A percentile compares a stretch with the other conserved stretches of the same genome.
Evolutionary conservation across 2,797 vertebrate species (phyloP).

Genomic region (Lophius americanus): DNA sequence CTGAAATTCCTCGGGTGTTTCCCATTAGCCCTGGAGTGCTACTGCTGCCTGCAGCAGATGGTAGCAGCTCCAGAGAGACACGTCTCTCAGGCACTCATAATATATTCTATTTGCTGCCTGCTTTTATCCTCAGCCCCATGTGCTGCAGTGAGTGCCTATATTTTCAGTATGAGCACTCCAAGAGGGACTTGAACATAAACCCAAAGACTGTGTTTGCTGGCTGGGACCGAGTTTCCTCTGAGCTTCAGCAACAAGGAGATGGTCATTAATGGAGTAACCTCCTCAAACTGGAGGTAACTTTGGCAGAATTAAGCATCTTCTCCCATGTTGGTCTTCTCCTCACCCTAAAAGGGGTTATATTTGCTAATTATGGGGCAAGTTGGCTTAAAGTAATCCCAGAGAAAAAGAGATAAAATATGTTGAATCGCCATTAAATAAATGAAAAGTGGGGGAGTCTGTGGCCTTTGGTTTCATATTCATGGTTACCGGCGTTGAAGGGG

Average conservation of each 20-base stretch:
- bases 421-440: constrained; percentile 8
- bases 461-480: neutral
- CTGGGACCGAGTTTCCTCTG: constrained; percentile 7
- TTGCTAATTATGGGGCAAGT: constrained; percentile 12
- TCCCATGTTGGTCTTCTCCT: constrained; percentile 10
- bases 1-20: constrained; percentile 45
- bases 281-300: constrained; percentile 22
- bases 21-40: constrained; percentile 44
- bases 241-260: constrained; percentile 3
- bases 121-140: constrained; percentile 63
- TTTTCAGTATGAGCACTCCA: constrained; percentile 36
- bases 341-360: constrained; percentile 12
- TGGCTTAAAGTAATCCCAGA: constrained; percentile 7
- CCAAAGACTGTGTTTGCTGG: constrained; percentile 17
- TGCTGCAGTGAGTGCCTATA: constrained; percentile 43
- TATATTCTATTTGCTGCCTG: constrained; percentile 60
- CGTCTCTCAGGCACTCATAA: constrained; percentile 52
- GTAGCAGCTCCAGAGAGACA: constrained; percentile 48
- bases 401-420: neutral
- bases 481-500: constrained; percentile 22
- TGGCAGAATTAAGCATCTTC: constrained; percentile 32
- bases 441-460: neutral
- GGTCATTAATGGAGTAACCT: constrained; percentile 19
- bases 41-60: constrained; percentile 61
- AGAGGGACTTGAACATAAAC: constrained; percentile 27